These are phyloP conservation scores for Drosophila neotestacea DNA, from an alignment of 2,888 invertebrate species.

Conservation along the genomic window DNA sequence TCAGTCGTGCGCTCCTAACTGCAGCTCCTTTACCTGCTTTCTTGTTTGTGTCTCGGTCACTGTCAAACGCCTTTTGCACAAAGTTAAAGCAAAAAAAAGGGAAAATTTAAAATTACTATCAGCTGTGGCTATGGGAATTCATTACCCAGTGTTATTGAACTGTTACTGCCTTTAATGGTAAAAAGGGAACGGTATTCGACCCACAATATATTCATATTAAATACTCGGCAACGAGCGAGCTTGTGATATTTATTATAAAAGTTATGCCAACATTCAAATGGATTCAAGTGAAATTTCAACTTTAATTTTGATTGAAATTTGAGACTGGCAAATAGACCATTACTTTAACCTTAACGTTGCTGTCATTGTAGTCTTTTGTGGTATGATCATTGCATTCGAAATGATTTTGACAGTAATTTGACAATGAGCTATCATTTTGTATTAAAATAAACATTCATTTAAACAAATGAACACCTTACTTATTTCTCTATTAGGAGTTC, in stretches of 20 bases:
- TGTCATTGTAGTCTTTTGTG: no score
- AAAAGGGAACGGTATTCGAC: neutral
- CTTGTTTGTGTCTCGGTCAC: neutral
- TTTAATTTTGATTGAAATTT: slow-evolving; percentile 27
- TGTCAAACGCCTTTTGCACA: slow-evolving; percentile 1
- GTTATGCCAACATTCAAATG: slow-evolving; percentile 54
- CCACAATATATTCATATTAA: slow-evolving; percentile 62
- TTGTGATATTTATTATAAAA: slow-evolving; percentile 69
- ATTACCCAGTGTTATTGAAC: slow-evolving; percentile 51
- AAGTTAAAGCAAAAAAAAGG: neutral
- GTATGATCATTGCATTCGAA: neutral
- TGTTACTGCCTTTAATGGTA: slow-evolving; percentile 13
- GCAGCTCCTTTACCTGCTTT: neutral
- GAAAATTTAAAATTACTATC: slow-evolving; percentile 30
- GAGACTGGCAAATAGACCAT: neutral
- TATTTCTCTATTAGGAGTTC: neutral
- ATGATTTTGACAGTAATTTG: neutral
- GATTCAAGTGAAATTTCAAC: slow-evolving; percentile 23
- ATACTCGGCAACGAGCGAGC: slow-evolving; percentile 29
- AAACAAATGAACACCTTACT: neutral
- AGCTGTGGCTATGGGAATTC: slow-evolving; percentile 10
- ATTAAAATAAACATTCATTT: neutral
- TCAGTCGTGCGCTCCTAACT: neutral
- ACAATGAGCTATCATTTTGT: neutral
- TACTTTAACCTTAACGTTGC: slow-evolving; percentile 12